Evolutionary conservation across 2,888 invertebrate genomes (phyloP).

Genomic region (Epirrita christyi): DNA sequence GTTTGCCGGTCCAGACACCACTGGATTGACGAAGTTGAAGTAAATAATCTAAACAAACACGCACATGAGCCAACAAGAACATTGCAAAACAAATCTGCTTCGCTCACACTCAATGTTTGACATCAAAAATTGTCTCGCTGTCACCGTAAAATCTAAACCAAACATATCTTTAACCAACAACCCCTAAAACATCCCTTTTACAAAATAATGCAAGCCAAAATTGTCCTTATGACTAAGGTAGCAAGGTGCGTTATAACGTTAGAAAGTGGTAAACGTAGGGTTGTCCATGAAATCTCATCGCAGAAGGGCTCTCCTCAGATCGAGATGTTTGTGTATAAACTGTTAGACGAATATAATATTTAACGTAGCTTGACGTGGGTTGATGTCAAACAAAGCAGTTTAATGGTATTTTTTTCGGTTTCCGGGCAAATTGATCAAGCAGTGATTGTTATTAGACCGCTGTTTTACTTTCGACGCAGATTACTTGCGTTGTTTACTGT

Average conservation of each 20-base stretch:
- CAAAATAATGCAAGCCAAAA: constrained; percentile 10
- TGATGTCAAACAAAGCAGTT: constrained; percentile 46
- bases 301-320: constrained; percentile 53
- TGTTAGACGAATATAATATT: constrained; percentile 58
- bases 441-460: constrained; percentile 35
- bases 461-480: constrained; percentile 22
- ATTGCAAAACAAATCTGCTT: constrained; percentile 20
- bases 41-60: too few relatives aligned
- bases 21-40: too few relatives aligned
- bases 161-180: constrained; percentile 51
- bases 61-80: background rate
- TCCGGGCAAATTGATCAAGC: constrained; percentile 32
- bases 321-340: constrained; percentile 61
- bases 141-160: constrained; percentile 57
- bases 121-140: constrained; percentile 55
- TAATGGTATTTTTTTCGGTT: constrained; percentile 47
- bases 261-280: constrained; percentile 11
- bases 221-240: constrained; percentile 5
- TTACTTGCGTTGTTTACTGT: constrained; percentile 15
- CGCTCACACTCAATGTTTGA: constrained; percentile 47
- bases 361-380: constrained; percentile 44
- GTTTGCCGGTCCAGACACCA: too few relatives aligned
- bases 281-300: constrained; percentile 50
- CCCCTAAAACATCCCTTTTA: constrained; percentile 16
- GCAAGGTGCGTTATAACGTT: background rate